Base-by-base conservation (phyloP, 2,113 vertebrate species). In the Smithornis capensis region DNA sequence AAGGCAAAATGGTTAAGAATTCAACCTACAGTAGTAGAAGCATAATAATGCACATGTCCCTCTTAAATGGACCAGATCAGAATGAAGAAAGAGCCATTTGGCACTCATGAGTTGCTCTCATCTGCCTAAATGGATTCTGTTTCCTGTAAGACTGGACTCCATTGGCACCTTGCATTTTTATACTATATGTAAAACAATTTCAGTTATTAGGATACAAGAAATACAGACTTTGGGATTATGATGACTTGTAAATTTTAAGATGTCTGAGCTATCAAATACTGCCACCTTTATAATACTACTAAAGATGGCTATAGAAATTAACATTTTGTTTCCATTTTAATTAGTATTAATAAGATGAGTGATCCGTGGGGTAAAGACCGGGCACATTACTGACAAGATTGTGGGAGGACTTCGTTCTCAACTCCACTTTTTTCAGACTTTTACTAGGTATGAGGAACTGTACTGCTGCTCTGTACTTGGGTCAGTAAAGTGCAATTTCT, bases 301-400 rank as follows among this genome's bases (percentile, higher is more conserved):
- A 50, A 27, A 18, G 21, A 69, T 35, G 17, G 18, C 31, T 62
- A 33, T 3, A 10, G 19, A 42, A 87, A 81, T 3, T 4, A 74
- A 59, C 2, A 3, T 35, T 84, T 77, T 42, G 3, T 64, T 90
- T 56, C 27, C 22, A 12, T 64, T 83, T 74, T 24, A n/a, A 55
- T 42, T 78, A 18, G 4, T 23, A 28, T 44, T 38, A 77, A 23
- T 19, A 65, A 68, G 9, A 33, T 44, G 24, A 68, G 12, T 4
- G 13, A 62, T 38, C 15, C 74, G 55, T 4, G 4, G 19, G n/a
- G 27, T 38, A 57, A 70, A 74, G 25, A 29, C 12, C n/a, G 67
- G 42, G 27, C 76, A 81, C 0, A 0, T 27, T 40, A 13, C 42
- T 82, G 76, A 84, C 21, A 24, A 9, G 5, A 57, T 0, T 33